A percentile compares a stretch with the other conserved stretches of the same genome.
Evolutionary conservation across 2,113 vertebrate species (phyloP).

Genomic region (Centrocercus urophasianus): DNA sequence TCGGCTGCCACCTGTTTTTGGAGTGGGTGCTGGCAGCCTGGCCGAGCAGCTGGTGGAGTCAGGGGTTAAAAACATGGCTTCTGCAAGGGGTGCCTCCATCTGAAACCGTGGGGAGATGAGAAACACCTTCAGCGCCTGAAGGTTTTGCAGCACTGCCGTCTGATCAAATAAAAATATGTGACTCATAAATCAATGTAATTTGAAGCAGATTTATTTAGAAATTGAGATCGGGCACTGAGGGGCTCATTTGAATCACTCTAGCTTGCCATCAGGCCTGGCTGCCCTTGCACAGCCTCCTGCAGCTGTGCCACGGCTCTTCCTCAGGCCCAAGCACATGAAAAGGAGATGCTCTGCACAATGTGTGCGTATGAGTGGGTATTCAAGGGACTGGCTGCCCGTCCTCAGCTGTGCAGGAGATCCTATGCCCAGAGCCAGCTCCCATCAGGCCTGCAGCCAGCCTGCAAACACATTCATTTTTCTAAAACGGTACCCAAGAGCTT

Average conservation of each 20-base stretch:
- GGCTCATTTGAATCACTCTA: neutral
- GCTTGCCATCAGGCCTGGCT: neutral
- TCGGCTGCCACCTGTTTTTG: neutral
- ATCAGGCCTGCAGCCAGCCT: neutral
- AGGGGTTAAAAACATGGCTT: slow-evolving; percentile 22
- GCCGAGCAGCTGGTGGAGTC: neutral
- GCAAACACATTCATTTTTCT: slow-evolving; percentile 25
- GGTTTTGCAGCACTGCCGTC: slow-evolving; percentile 28
- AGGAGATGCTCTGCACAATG: neutral
- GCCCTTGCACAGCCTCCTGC: rapidly evolving
- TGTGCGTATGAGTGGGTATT: neutral
- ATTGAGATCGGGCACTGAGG: neutral
- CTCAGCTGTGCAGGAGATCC: neutral
- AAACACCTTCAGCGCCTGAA: slow-evolving; percentile 35
- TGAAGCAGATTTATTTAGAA: slow-evolving; percentile 65
- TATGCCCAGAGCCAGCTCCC: neutral
- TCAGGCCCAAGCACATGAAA: rapidly evolving
- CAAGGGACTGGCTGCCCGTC: neutral
- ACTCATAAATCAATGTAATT: slow-evolving; percentile 64
- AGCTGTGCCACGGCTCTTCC: neutral
- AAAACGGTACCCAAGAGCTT: neutral
- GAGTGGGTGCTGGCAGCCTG: neutral
- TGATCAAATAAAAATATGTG: slow-evolving; percentile 60
- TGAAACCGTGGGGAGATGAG: neutral
- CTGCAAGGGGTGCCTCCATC: neutral